Evolutionary conservation across 1,140 invertebrate species (phyloP), one percentile per base, ranked within the genome.

Genomic region (Stegodyphus mimosarum): DNA sequence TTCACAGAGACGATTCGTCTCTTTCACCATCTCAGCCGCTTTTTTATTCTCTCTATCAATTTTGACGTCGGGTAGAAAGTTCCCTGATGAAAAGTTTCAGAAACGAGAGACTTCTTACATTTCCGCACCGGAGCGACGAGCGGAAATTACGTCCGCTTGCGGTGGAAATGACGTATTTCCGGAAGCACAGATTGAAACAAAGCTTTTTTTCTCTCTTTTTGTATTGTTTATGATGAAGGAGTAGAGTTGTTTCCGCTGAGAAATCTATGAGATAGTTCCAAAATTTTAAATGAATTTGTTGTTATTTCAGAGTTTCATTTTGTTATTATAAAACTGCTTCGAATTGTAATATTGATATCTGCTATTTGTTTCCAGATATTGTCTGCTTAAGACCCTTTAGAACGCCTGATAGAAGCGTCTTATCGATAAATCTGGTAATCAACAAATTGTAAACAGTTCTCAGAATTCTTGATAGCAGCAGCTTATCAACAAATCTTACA

Each of bases 151-250:
- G 73, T 75, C 49, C 73, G 73, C 73, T 75, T 75, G 73, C 13
- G 53, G 53, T 75, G 73, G 73, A 75, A 75, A 75, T 75, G 73
- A 75, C 73, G 73, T 63, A 75, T 75, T 75, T 75, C 73, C 73
- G 73, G 53, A 75, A 55, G 52, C 6, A 33, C 11, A 48, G 55
- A 75, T 48, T 75, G 73, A 75, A 64, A 75, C 53, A 75, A 75
- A 63, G 52, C 10, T 63, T 75, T 75, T 60, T 60, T 33, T 49
- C n/a, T 13, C 17, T 64, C 33, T 17, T 75, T 33, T 33, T 33
- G 33, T 33, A 33, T 33, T 33, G 33, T 15, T 75, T 75, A 7
- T 75, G 52, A 13, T 49, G 73, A 75, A 63, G 33, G 49, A 55
- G 10, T 15, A 63, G 33, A 75, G 63, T 17, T 63, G 13, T 60